Evolutionary conservation across 2,888 invertebrate genomes (phyloP).

Genomic region (Lycophotia porphyrea): DNA sequence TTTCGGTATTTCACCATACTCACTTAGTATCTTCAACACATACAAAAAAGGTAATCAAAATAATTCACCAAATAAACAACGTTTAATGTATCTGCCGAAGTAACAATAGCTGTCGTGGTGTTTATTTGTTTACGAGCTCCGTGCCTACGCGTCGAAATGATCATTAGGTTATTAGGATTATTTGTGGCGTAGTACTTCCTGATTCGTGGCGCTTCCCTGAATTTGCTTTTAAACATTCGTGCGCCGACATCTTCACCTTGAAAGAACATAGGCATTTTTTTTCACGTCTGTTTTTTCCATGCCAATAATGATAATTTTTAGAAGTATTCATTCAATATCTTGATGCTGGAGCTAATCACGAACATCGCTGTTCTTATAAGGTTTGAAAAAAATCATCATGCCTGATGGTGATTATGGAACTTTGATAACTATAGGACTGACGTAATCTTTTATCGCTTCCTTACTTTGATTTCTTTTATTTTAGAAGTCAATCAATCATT

Average conservation of each 20-base stretch:
- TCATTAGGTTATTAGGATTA: constrained; percentile 79
- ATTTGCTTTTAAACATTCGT: constrained; percentile 83
- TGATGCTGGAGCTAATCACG: constrained; percentile 85
- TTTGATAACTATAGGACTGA: constrained; percentile 80
- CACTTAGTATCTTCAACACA: neutral
- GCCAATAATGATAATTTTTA: constrained; percentile 85
- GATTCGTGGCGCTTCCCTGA: constrained; percentile 85
- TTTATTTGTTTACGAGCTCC: constrained; percentile 60
- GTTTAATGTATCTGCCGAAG: constrained; percentile 42
- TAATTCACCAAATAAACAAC: constrained; percentile 44
- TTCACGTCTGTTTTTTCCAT: constrained; percentile 81
- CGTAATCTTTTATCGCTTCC: constrained; percentile 79
- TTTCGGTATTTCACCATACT: constrained; percentile 1
- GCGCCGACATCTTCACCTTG: constrained; percentile 87
- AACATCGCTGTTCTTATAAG: constrained; percentile 78
- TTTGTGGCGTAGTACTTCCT: constrained; percentile 82
- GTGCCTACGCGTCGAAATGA: constrained; percentile 67
- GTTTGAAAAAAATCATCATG: constrained; percentile 73
- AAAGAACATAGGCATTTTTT: constrained; percentile 85
- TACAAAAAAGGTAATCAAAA: constrained; percentile 35
- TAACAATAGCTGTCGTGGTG: constrained; percentile 48
- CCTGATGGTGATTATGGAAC: constrained; percentile 77
- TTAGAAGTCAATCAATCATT: constrained; percentile 44
- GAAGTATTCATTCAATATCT: constrained; percentile 86
- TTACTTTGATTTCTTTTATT: constrained; percentile 73